Percentiles rank a stretch among this genome's conserved stretches.
phyloP scores from a whole-genome alignment of 2,888 invertebrate species.

The Scaptomyza parva region DNA sequence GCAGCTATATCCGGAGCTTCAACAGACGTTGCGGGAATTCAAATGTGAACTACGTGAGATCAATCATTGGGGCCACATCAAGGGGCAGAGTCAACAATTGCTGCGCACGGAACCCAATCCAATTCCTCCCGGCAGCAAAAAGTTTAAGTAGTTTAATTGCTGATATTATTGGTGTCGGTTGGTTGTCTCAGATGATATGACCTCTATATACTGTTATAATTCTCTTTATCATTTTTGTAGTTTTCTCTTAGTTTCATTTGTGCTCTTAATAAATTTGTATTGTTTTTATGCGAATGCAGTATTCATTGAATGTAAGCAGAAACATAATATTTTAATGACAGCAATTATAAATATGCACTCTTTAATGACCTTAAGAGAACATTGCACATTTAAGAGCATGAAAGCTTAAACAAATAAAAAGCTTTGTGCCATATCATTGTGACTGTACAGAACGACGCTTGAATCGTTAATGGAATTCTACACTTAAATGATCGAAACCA shows the following conservation, averaged over 20 bases:
- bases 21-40: slow-evolving; percentile 78
- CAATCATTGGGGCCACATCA: slow-evolving; percentile 87
- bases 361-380: neutral
- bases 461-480: neutral
- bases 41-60: slow-evolving; percentile 79
- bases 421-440: slow-evolving; percentile 11
- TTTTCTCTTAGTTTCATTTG: slow-evolving; percentile 1
- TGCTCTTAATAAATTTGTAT: too few relatives aligned
- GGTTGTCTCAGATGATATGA: neutral
- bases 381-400: neutral
- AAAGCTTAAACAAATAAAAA: neutral
- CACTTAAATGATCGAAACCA: neutral
- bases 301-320: neutral
- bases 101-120: slow-evolving; percentile 84
- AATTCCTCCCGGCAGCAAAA: slow-evolving; percentile 60
- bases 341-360: neutral
- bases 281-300: neutral
- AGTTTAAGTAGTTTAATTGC: slow-evolving; percentile 31
- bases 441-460: neutral
- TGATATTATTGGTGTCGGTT: neutral
- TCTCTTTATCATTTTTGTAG: neutral
- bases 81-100: slow-evolving; percentile 88
- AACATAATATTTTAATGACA: neutral
- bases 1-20: slow-evolving; percentile 87
- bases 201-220: neutral